phyloP scores from a whole-genome alignment of 2,888 invertebrate genomes.

The Tupiocoris notatus region DNA sequence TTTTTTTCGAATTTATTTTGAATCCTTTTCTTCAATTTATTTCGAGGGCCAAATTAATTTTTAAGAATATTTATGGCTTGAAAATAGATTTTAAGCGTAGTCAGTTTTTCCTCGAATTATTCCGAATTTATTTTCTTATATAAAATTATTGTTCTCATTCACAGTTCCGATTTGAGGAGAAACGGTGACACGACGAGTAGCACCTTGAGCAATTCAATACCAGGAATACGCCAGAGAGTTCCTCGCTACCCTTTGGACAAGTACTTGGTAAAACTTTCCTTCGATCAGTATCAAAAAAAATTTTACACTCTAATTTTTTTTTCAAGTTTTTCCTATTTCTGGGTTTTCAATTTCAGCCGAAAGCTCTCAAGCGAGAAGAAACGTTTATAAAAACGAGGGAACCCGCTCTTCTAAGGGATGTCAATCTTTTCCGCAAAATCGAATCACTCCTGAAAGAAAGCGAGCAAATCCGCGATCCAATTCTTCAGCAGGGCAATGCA shows the following conservation, averaged over 20 bases:
- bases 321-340: neutral
- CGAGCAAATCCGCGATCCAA: constrained; percentile 13
- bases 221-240: constrained; percentile 7
- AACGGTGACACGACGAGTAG: constrained; percentile 4
- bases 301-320: too few relatives aligned
- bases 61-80: too few relatives aligned
- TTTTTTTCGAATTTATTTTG: too few relatives aligned
- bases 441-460: constrained; percentile 34
- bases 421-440: constrained; percentile 24
- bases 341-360: constrained; percentile 6
- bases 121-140: too few relatives aligned
- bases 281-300: too few relatives aligned
- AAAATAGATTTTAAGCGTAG: too few relatives aligned
- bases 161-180: neutral
- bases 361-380: constrained; percentile 8
- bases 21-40: too few relatives aligned
- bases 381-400: constrained; percentile 29
- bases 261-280: constrained; percentile 25
- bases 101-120: too few relatives aligned
- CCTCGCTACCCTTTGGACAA: constrained; percentile 31
- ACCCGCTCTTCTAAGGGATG: constrained; percentile 5
- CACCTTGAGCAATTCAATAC: constrained; percentile 21
- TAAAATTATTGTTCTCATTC: too few relatives aligned
- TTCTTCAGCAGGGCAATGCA: neutral
- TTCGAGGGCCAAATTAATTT: too few relatives aligned